A percentile compares a stretch with the other conserved stretches of the same genome.
phyloP scores from a whole-genome alignment of 2,113 vertebrate genomes.

The Lasiurus cinereus region DNA sequence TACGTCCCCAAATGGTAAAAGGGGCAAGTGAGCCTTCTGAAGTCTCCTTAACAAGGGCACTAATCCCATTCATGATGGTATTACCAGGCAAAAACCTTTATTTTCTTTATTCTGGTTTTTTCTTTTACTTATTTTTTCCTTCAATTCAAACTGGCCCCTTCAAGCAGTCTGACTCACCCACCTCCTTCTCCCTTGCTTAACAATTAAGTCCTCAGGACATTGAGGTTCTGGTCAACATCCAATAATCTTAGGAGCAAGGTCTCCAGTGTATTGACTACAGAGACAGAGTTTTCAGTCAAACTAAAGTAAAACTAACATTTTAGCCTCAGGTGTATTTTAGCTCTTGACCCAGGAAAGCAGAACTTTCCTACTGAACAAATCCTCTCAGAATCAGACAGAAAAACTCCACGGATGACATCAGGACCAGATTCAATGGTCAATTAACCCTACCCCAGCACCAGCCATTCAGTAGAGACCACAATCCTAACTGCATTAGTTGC shows the following conservation, averaged over 20 bases:
- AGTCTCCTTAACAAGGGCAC: background rate
- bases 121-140: background rate
- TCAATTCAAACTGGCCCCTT: background rate
- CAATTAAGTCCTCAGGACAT: background rate
- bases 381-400: background rate
- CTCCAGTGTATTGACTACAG: background rate
- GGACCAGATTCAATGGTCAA: background rate
- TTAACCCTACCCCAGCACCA: background rate
- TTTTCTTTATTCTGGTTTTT: background rate
- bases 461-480: background rate
- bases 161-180: background rate
- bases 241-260: background rate
- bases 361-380: background rate
- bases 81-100: background rate
- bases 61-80: background rate
- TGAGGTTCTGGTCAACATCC: background rate
- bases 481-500: background rate
- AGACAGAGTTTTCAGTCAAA: background rate
- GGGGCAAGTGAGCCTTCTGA: background rate
- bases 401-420: background rate
- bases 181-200: background rate
- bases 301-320: background rate
- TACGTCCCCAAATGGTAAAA: background rate
- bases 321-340: background rate
- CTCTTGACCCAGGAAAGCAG: background rate